Base-by-base conservation (phyloP, 2,888 invertebrate genomes). In the Leptinotarsa haldemani region DNA sequence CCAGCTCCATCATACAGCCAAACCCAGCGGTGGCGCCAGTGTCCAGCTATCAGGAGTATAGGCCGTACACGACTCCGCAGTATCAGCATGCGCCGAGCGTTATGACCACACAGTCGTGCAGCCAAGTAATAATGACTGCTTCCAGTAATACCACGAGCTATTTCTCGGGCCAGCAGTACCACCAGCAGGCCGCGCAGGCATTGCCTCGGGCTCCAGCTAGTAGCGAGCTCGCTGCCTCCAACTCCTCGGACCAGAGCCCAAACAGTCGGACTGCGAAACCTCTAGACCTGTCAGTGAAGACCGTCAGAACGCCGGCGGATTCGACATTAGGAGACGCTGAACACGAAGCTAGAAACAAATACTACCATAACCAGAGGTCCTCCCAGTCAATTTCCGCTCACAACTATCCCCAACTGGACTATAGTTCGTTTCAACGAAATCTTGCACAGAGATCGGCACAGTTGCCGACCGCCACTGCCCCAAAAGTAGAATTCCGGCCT, bases 251-350 rank as follows among this genome's bases (percentile, higher is more conserved):
- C 22, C 68, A 69, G 16, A 80, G 73, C 65, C 53, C 74, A 20
- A 79, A 74, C 63, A 78, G 76, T 18, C 71, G 78, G 64, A 66
- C 87, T 74, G 85, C 85, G 50, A 93, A 93, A 84, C 96, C 96
- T 0, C 88, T 97, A 74, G 97, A 97, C 88, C 89, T 97, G 69
- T 96, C 96, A 0, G 95, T 96, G 64, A 96, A 96, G 86, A 96
- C 96, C 1, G 93, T 96, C 0, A 93, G 95, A 85, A 95, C 95
- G 68, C 93, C 95, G 4, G 95, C 96, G 0, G 96, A 96, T 87
- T 96, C 96, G 0, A 96, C 96, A 0, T 93, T 94, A 16, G 91
- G 91, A 82, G 93, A 93, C 82, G 91, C 92, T 70, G 86, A 89
- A 16, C 92, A 92, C 82, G 83, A 85, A 18, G 76, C 79, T 48